phyloP scores from a whole-genome alignment of 2,888 invertebrate species.

The Palloptera scutellata region DNA sequence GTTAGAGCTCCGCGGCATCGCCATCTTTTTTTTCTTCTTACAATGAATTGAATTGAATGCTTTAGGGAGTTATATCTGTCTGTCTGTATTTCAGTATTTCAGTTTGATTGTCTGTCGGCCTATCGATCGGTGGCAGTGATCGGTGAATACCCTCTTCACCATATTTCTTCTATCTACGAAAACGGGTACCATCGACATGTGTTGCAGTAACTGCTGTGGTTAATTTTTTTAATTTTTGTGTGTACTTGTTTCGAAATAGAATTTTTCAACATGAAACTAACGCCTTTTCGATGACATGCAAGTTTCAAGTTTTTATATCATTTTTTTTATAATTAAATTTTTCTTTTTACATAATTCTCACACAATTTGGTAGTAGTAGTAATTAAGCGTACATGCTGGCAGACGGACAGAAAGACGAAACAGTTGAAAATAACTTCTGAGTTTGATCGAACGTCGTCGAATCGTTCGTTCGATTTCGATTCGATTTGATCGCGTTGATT shows the following conservation, averaged over 20 bases:
- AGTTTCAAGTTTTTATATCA: background rate
- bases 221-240: background rate
- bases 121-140: too few species aligned
- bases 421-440: constrained; percentile 17
- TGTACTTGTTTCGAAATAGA: constrained; percentile 11
- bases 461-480: constrained; percentile 6
- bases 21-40: too few species aligned
- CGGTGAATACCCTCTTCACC: constrained; percentile 25
- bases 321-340: constrained; percentile 3
- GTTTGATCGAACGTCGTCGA: background rate
- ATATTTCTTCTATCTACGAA: too few species aligned
- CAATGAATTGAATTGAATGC: too few species aligned
- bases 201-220: too few species aligned
- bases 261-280: constrained; percentile 7
- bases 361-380: constrained; percentile 27
- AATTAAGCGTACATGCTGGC: constrained; percentile 29
- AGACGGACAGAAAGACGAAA: constrained; percentile 15
- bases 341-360: constrained; percentile 36
- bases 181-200: too few species aligned
- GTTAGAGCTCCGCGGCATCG: too few species aligned
- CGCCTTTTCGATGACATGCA: constrained; percentile 17
- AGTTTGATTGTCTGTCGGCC: too few species aligned
- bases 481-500: constrained; percentile 44
- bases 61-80: too few species aligned
- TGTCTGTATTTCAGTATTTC: too few species aligned